Base-by-base conservation (phyloP, 2,888 invertebrate genomes). In the Oscheius sp. region DNA sequence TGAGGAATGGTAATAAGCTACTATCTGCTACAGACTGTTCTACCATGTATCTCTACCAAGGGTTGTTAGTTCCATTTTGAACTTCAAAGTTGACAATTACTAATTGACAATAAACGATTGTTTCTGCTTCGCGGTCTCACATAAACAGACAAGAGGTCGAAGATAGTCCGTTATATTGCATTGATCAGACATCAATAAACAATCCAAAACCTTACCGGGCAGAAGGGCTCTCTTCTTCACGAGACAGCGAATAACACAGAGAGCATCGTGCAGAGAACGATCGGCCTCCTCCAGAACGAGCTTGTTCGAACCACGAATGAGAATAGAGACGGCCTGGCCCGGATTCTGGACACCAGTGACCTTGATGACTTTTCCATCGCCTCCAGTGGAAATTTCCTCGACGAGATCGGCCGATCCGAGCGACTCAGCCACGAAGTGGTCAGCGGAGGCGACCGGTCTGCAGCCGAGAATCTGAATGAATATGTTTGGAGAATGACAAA, bases 361-460 rank as follows among this genome's bases (percentile, higher is more conserved):
- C 92, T 96, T 96, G 48, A 97, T 94, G 90, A 96, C 94, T 90
- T 95, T 95, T 80, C 90, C 90, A 53, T 93, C 94, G 74, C 93
- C 93, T 73, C 95, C 95, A 80, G 96, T 94, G 84, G 93, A 93
- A 42, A 97, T 92, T 91, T 98, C 97, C 90, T 99, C 97, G 2
- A 95, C 96, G 65, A 96, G 91, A 85, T 99, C 98, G 5, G 98
- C 98, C 79, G 92, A 92, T 9, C 95, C 95, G 42, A 99, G 92
- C 90, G 94, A 94, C 89, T 99, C 98, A 21, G 96, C 92, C 0
- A 93, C 92, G 90, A 99, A 99, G 90, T 99, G 99, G 91, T 99
- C 99, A 78, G 98, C 91, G n/a, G 96, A 96, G 4, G 99, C 99
- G 85, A 99, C 95, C 0, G 99, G 99, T 66, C 96, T 81, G 62